phyloP scores from a whole-genome alignment of 2,888 invertebrate species.

The Reticulitermes lucifugus region DNA sequence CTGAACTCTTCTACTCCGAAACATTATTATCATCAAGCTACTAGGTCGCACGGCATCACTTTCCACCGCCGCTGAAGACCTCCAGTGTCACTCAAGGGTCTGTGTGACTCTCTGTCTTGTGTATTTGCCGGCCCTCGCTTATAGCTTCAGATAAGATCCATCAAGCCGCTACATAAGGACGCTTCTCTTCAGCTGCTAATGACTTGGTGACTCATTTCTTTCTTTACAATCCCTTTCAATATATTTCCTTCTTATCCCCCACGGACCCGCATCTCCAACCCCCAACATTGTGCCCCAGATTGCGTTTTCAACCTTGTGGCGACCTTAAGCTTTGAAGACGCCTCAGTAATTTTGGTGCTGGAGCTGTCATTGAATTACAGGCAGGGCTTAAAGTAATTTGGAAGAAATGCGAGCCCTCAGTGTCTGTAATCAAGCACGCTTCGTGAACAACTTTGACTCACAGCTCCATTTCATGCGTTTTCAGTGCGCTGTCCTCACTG shows the following conservation, averaged over 20 bases:
- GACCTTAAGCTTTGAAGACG: not conserved
- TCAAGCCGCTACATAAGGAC: not conserved
- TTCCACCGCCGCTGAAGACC: too few species aligned
- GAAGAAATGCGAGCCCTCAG: not conserved
- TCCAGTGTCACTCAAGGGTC: too few species aligned
- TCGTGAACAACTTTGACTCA: too few species aligned
- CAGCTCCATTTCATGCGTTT: too few species aligned
- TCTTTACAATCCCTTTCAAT: not conserved
- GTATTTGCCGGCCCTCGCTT: too few species aligned
- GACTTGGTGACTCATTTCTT: slow-evolving; percentile 20
- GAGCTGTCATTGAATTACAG: not conserved
- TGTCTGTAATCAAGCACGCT: too few species aligned
- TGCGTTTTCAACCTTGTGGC: not conserved
- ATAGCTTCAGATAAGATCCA: not conserved
- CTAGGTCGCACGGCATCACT: too few species aligned
- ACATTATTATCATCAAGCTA: too few species aligned
- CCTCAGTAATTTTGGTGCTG: not conserved
- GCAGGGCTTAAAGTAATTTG: not conserved
- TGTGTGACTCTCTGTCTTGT: too few species aligned
- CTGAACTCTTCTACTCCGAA: too few species aligned
- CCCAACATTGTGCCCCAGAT: not conserved
- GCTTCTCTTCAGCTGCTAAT: not conserved
- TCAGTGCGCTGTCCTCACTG: too few species aligned
- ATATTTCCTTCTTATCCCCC: not conserved
- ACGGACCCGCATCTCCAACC: slow-evolving; percentile 6